Base-by-base conservation (phyloP, 2,797 vertebrate genomes). In the Lithobates sylvaticus region DNA sequence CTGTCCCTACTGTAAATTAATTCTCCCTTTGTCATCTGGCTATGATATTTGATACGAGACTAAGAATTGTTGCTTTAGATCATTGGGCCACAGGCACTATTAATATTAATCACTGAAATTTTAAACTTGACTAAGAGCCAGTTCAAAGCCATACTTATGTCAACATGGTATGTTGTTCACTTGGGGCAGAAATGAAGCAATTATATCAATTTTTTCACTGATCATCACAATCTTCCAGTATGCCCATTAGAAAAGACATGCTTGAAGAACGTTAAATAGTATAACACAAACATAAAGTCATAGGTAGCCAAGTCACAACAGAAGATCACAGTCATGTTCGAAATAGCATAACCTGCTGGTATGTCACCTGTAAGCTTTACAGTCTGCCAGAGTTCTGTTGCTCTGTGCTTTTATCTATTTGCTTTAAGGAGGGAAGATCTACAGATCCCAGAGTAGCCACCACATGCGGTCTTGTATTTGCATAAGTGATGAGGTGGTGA, bases 81-180 rank as follows among this genome's bases (percentile, higher is more conserved):
- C 32, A 61, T 74, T 64, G 34, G 61, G 76, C 73, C 44, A 73
- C 42, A 84, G 81, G 69, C 58, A 76, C 39, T 39, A 50, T 68
- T 32, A 72, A 83, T 78, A 79, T 78, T 87, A 68, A 76, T 86
- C 80, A 83, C n/a, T 47, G 39, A 75, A 69, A 26, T 81, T 23
- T 27, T 69, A 81, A 74, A 73, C 54, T 65, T n/a, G 47, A 61
- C 44, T 23, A 50, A 34, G 23, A 42, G 8, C 50, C 69, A 79
- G 82, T 76, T 84, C 82, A 84, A 76, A 84, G 82, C 68, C 23
- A 26, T 64, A 61, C 10, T 75, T 61, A 77, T 84, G 73, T 69
- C n/a, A 21, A 21, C 34, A 13, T 34, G 73, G 72, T 83, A 83
- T 75, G 36, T 74, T 67, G n/a, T 47, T 29, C 34, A 73, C 72